phyloP scores from a whole-genome alignment of 2,797 vertebrate species.

The Megalops cyprinoides region DNA sequence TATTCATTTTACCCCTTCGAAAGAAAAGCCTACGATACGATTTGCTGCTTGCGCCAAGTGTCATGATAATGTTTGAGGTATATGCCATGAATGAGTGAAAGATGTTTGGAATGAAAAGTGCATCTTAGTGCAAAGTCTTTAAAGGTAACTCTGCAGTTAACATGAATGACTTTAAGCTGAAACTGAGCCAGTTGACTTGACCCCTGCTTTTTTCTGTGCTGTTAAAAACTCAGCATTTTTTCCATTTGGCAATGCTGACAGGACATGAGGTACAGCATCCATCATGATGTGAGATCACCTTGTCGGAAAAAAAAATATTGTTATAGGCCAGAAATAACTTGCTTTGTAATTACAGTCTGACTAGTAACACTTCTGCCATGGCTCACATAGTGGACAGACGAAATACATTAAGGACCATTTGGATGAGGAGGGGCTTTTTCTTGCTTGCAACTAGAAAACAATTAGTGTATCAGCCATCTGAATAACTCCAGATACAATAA shows the following conservation, averaged over 20 bases:
- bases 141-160: background rate
- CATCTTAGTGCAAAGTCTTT: background rate
- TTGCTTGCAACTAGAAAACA: no score
- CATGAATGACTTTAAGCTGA: no score
- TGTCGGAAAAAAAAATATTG: background rate
- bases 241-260: background rate
- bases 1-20: background rate
- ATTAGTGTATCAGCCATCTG: no score
- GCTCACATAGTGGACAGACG: background rate
- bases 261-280: background rate
- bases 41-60: background rate
- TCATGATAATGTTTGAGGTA: background rate
- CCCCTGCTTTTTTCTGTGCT: background rate
- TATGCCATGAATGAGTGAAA: background rate
- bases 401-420: background rate
- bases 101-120: background rate
- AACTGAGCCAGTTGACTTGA: background rate
- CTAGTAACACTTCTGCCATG: background rate
- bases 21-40: background rate
- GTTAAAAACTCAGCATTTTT: background rate
- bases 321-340: background rate
- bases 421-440: background rate
- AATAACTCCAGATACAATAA: no score
- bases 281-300: slow-evolving; percentile 5
- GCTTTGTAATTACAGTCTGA: background rate